These are phyloP conservation scores for Scaptomyza montana DNA, from an alignment of 1,140 invertebrate genomes.

Conservation along the genomic window DNA sequence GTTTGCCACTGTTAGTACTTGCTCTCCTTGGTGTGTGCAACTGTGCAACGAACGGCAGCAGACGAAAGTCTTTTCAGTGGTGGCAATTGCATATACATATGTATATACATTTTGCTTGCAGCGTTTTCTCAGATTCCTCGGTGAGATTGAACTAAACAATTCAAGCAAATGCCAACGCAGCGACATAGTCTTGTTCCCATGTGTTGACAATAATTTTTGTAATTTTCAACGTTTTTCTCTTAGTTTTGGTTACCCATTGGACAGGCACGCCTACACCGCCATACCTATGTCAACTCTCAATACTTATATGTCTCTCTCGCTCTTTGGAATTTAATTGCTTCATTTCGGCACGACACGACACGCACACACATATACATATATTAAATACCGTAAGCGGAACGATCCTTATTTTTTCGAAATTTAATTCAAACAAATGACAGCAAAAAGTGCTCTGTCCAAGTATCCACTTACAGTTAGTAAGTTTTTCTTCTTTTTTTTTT, in stretches of 20 bases:
- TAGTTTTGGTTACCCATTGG: constrained; percentile 8
- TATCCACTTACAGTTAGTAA: constrained; percentile 64
- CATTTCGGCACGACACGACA: constrained; percentile 44
- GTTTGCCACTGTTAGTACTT: neutral
- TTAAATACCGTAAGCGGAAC: constrained; percentile 22
- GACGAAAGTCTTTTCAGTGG: neutral
- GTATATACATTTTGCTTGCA: neutral
- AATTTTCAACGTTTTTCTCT: constrained; percentile 14
- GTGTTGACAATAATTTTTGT: constrained; percentile 64
- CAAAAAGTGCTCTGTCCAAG: constrained; percentile 53
- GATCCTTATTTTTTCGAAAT: constrained; percentile 58
- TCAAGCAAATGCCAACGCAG: constrained; percentile 48
- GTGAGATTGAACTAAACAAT: neutral
- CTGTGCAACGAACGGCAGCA: neutral
- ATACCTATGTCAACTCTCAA: no score
- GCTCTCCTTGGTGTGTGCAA: neutral
- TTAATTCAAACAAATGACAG: constrained; percentile 76
- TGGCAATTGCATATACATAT: neutral
- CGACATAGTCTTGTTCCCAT: constrained; percentile 51
- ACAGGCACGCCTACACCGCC: constrained; percentile 35
- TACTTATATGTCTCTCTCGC: neutral
- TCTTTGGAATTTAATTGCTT: constrained; percentile 61
- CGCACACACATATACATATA: constrained; percentile 38
- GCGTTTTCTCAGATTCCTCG: constrained; percentile 1
- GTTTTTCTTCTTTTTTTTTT: constrained; percentile 8